Percentiles rank a stretch among this genome's conserved stretches.
phyloP scores from a whole-genome alignment of 2,888 invertebrate species.

The Epinotia brunnichana region DNA sequence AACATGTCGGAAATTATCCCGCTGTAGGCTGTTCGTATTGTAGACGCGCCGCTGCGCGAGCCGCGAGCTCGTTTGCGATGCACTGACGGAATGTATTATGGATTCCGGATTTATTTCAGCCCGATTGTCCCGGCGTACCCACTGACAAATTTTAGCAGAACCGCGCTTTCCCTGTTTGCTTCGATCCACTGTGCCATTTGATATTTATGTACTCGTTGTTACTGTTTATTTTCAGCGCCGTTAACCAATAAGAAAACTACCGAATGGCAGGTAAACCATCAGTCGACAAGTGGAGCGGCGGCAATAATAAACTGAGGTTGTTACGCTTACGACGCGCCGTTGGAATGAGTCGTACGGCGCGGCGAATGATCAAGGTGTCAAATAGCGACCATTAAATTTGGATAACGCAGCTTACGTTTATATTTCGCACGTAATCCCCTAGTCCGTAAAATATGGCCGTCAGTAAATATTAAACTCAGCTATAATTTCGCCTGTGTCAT shows the following conservation, averaged over 20 bases:
- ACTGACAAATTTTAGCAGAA: slow-evolving; percentile 48
- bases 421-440: slow-evolving; percentile 74
- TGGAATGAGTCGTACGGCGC: slow-evolving; percentile 63
- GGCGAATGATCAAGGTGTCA: slow-evolving; percentile 70
- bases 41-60: slow-evolving; percentile 44
- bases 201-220: slow-evolving; percentile 26
- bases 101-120: slow-evolving; percentile 57
- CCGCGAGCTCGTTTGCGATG: slow-evolving; percentile 65
- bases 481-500: slow-evolving; percentile 73
- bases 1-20: slow-evolving; percentile 72
- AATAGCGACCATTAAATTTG: slow-evolving; percentile 72
- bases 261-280: slow-evolving; percentile 48
- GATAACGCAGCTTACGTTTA: slow-evolving; percentile 69
- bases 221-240: slow-evolving; percentile 28
- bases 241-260: slow-evolving; percentile 17
- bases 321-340: slow-evolving; percentile 53
- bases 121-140: slow-evolving; percentile 48
- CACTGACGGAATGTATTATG: slow-evolving; percentile 72
- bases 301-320: slow-evolving; percentile 62
- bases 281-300: slow-evolving; percentile 52
- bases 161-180: slow-evolving; percentile 41
- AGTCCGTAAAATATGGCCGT: slow-evolving; percentile 75
- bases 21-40: slow-evolving; percentile 52
- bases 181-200: slow-evolving; percentile 10
- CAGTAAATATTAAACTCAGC: slow-evolving; percentile 77